Evolutionary conservation across 1,140 invertebrate species (phyloP).

Genomic region (Bathynomus jamesi): DNA sequence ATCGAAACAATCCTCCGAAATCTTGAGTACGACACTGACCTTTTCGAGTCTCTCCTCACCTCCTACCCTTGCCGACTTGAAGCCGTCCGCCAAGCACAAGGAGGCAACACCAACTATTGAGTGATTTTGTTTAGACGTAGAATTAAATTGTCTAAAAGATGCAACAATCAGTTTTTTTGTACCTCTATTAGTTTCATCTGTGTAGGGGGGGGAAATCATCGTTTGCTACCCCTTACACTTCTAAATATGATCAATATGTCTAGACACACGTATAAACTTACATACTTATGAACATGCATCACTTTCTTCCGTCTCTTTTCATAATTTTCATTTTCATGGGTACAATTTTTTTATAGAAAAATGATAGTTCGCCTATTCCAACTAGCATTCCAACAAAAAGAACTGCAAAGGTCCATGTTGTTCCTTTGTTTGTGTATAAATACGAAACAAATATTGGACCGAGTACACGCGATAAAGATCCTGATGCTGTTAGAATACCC

Average conservation of each 20-base stretch:
- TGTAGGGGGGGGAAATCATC: no score
- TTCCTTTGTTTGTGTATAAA: constrained; percentile 20
- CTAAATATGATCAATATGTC: not conserved
- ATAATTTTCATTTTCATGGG: constrained; percentile 20
- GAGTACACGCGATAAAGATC: constrained; percentile 24
- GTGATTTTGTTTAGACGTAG: no score
- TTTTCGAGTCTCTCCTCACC: no score
- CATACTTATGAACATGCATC: not conserved
- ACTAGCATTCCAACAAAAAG: constrained; percentile 8
- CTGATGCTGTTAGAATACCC: constrained; percentile 22
- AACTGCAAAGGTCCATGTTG: constrained; percentile 10
- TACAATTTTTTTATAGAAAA: constrained; percentile 15
- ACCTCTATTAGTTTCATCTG: no score
- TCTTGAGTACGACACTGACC: no score
- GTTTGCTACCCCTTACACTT: no score
- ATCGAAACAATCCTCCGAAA: no score
- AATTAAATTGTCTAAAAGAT: no score
- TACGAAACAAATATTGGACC: constrained; percentile 30
- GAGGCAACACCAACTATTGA: no score
- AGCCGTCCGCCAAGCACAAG: no score
- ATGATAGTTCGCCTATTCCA: not conserved
- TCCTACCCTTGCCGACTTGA: no score
- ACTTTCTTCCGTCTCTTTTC: not conserved
- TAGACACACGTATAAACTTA: not conserved
- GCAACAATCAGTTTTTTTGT: no score